Evolutionary conservation across 2,797 vertebrate species (phyloP), one percentile per base, ranked within the genome.

Genomic region (Hippopotamyrus pictus): DNA sequence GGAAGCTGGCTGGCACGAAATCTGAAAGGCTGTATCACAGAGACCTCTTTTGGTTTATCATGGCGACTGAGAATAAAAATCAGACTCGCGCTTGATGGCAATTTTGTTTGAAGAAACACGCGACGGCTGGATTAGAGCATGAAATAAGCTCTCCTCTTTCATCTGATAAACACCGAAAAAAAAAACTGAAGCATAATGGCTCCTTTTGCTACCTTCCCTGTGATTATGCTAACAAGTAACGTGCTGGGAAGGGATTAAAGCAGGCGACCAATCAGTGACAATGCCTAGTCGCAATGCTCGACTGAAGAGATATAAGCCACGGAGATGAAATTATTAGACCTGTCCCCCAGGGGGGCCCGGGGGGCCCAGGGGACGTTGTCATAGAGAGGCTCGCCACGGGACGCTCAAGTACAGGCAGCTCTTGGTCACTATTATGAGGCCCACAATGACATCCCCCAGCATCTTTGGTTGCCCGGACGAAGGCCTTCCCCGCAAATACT

Each of bases 151-250:
- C 89, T 88, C 92, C 90, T 93, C 95, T 96, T 95, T 93, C 94
- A 95, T 94, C 91, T 93, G 95, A 95, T 92, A 91, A 91, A 87
- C 76, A 90, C 92, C 79, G 83, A 41, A 93, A 92, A 91, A 92
- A 93, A 88, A 92, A 89, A 41, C 69, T 37, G 33, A 76, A 92
- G 93, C 91, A 93, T 94, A 95, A 94, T 94, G 92, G 92, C 94
- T 93, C 93, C 94, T 94, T 94, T 93, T 92, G 93, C 92, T 94
- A 95, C 94, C 92, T 96, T 95, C 93, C 94, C 91, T 95, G 94
- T 94, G 96, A 96, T 96, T 95, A 95, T 95, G 95, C 94, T 96
- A 97, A 96, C 95, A 96, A 96, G 95, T 92, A 93, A 93, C 95
- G 92, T 84, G 94, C 95, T 94, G 94, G 93, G 94, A 94, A 93